Evolutionary conservation across 2,888 invertebrate species (phyloP).

Genomic region (Sympetrum striolatum): DNA sequence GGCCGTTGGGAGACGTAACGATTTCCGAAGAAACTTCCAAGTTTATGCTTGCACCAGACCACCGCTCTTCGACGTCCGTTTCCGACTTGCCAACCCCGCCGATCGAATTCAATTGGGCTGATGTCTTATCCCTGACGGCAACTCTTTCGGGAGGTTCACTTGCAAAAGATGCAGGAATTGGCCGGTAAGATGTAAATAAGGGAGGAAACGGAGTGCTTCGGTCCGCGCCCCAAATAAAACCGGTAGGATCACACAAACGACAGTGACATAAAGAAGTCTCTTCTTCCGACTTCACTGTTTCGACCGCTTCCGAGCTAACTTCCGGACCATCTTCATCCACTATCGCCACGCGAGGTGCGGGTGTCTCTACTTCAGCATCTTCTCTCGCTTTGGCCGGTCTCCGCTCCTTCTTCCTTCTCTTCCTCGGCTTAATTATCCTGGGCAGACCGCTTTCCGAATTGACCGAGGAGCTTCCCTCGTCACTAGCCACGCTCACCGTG

Average conservation of each 20-base stretch:
- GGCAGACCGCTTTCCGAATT: conserved; percentile 80
- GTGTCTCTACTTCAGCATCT: background rate
- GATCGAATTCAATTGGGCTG: conserved; percentile 9
- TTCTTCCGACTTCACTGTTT: background rate
- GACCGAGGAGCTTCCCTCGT: conserved; percentile 71
- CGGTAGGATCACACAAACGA: conserved; percentile 77
- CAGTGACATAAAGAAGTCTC: conserved; percentile 63
- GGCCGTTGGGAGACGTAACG: conserved; percentile 78
- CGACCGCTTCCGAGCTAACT: background rate
- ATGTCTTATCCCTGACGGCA: background rate
- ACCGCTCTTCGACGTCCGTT: conserved; percentile 29
- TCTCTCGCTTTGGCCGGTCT: conserved; percentile 65
- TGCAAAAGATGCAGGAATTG: background rate
- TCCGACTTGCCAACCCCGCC: conserved; percentile 55
- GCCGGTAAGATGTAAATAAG: background rate
- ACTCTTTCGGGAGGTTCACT: background rate
- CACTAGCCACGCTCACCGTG: conserved; percentile 76
- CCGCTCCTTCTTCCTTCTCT: conserved; percentile 87
- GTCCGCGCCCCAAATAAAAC: conserved; percentile 78
- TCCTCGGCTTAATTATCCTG: conserved; percentile 87
- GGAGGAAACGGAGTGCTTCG: conserved; percentile 65
- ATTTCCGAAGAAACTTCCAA: conserved; percentile 79
- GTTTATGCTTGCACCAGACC: conserved; percentile 49
- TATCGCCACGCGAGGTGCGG: background rate
- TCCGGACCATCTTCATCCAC: background rate